Evolutionary conservation across 2,113 vertebrate genomes (phyloP).

Genomic region (Oryctolagus cuniculus): DNA sequence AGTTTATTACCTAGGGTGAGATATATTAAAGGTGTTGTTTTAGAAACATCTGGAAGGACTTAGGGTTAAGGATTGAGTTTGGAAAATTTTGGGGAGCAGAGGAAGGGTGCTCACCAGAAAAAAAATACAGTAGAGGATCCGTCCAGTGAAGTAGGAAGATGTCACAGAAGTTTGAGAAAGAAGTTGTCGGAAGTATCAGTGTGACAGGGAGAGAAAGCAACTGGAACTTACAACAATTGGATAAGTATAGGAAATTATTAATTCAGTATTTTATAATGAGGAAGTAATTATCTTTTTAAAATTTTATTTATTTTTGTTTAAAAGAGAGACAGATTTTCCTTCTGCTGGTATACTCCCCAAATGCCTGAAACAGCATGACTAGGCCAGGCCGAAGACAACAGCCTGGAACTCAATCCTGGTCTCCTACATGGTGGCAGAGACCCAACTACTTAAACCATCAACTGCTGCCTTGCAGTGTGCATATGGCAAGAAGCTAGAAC

Average conservation of each 20-base stretch:
- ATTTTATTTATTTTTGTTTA: too few species aligned
- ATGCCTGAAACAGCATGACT: too few species aligned
- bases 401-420: too few species aligned
- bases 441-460: too few species aligned
- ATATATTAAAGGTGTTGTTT: background rate
- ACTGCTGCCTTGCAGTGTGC: too few species aligned
- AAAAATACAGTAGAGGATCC: background rate
- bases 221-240: background rate
- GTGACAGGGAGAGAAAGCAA: background rate
- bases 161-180: slow-evolving; percentile 6
- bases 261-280: slow-evolving; percentile 14
- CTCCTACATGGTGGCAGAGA: too few species aligned
- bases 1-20: background rate
- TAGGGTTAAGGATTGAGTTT: background rate
- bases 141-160: background rate
- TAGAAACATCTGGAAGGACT: slow-evolving; percentile 36
- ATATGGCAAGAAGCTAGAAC: too few species aligned
- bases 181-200: background rate
- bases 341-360: too few species aligned
- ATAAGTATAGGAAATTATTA: background rate
- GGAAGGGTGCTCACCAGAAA: background rate
- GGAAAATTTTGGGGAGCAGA: background rate
- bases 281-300: background rate
- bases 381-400: too few species aligned
- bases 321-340: too few species aligned